Percentiles rank a stretch among this genome's conserved stretches.
These are phyloP conservation scores for Caretta caretta DNA, from an alignment of 2,113 vertebrate species.

Conservation along the genomic window DNA sequence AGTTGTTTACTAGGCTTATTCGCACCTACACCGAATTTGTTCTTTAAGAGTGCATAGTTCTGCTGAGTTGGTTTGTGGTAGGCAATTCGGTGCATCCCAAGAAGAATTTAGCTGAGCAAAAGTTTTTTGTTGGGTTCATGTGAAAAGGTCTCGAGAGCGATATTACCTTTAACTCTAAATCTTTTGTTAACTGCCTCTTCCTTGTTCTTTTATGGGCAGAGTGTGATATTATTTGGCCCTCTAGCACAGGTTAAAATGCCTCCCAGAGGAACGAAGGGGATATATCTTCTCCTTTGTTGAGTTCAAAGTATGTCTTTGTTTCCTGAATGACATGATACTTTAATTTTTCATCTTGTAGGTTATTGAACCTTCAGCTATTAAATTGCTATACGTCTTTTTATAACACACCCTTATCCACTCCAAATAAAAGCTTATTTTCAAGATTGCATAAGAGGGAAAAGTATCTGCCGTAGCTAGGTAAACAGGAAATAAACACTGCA, in stretches of 20 bases:
- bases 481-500: background rate
- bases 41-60: background rate
- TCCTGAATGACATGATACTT: background rate
- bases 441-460: background rate
- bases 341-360: slow-evolving; percentile 10
- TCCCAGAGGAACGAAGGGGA: background rate
- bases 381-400: background rate
- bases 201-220: background rate
- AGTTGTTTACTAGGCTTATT: background rate
- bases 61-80: background rate
- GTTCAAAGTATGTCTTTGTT: background rate
- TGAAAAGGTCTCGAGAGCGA: background rate
- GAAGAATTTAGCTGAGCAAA: background rate
- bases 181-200: background rate
- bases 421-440: background rate
- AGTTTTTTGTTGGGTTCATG: background rate
- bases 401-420: background rate
- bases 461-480: background rate
- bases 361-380: background rate
- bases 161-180: background rate
- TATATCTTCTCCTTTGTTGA: background rate
- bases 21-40: background rate
- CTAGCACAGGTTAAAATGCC: slow-evolving; percentile 22
- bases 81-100: background rate
- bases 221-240: background rate